phyloP scores from a whole-genome alignment of 2,113 vertebrate species.

The Cyprichromis sp. region DNA sequence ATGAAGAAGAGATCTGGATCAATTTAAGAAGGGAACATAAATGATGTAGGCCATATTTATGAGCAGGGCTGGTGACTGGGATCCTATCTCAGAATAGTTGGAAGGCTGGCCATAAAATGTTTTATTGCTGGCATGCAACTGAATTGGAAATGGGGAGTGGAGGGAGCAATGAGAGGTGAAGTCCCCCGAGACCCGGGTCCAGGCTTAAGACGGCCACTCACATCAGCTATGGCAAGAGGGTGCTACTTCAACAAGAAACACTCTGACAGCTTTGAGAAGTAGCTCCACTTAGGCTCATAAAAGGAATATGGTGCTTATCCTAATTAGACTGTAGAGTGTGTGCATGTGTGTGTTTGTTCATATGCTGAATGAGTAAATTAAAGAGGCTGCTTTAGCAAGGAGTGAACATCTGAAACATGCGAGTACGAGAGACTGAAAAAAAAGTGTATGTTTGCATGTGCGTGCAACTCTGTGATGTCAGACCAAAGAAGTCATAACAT shows the following conservation, averaged over 20 bases:
- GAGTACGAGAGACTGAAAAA: not conserved
- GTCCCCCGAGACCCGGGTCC: not conserved
- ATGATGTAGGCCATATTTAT: slow-evolving; percentile 39
- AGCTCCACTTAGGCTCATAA: slow-evolving; percentile 21
- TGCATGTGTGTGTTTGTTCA: not conserved
- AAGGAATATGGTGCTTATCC: slow-evolving; percentile 22
- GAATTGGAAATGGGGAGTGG: slow-evolving; percentile 2
- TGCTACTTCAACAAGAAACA: slow-evolving; percentile 36
- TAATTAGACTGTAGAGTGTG: not conserved
- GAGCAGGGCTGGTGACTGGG: not conserved
- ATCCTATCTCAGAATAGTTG: slow-evolving; percentile 8
- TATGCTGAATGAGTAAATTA: not conserved
- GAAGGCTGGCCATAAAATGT: slow-evolving; percentile 20
- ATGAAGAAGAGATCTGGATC: slow-evolving; percentile 17
- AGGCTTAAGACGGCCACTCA: not conserved
- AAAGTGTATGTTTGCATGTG: not conserved
- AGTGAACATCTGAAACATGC: not conserved
- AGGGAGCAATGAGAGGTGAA: slow-evolving; percentile 20
- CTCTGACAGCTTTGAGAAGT: slow-evolving; percentile 13
- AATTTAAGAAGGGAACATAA: slow-evolving; percentile 12
- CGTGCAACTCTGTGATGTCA: not conserved
- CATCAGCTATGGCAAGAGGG: not conserved
- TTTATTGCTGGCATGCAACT: slow-evolving; percentile 29
- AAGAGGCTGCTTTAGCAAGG: not conserved
- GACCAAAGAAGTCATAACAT: slow-evolving; percentile 7